These are phyloP conservation scores for Hoplostethus atlanticus DNA, from an alignment of 2,797 vertebrate species.

Conservation along the genomic window DNA sequence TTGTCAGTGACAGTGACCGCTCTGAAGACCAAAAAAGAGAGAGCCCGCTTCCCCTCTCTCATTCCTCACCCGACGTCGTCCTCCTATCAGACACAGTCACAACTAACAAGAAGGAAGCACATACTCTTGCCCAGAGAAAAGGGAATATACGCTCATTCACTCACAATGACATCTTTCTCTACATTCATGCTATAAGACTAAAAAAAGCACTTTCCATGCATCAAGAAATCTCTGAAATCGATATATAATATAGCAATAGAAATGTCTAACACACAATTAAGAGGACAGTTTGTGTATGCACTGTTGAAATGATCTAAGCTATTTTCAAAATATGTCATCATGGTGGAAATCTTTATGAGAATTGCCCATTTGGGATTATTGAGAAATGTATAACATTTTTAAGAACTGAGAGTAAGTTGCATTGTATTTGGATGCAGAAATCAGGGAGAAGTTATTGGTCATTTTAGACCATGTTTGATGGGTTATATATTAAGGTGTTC, in stretches of 20 bases:
- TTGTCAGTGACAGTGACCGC: constrained; percentile 37
- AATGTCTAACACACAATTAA: constrained; percentile 56
- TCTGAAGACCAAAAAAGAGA: constrained; percentile 74
- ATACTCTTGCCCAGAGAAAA: constrained; percentile 37
- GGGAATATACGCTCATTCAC: constrained; percentile 53
- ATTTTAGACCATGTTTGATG: constrained; percentile 75
- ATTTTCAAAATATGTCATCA: constrained; percentile 74
- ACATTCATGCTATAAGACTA: constrained; percentile 54
- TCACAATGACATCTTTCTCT: constrained; percentile 57
- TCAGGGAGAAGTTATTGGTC: constrained; percentile 78
- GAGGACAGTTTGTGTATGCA: constrained; percentile 63
- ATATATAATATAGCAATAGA: constrained; percentile 74
- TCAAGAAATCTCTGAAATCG: constrained; percentile 61
- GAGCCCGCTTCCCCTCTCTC: constrained; percentile 39
- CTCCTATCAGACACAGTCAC: constrained; percentile 22
- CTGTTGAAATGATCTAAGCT: constrained; percentile 77
- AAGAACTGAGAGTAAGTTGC: constrained; percentile 71
- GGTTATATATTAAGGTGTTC: constrained; percentile 57
- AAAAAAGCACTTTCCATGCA: constrained; percentile 70
- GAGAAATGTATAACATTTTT: constrained; percentile 77
- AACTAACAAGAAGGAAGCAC: constrained; percentile 53
- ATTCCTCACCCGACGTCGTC: constrained; percentile 44
- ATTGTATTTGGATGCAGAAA: constrained; percentile 74
- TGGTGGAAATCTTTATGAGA: constrained; percentile 72
- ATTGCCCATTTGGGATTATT: constrained; percentile 75